These are phyloP conservation scores for Cheilosia urbana DNA, from an alignment of 2,888 invertebrate species.

Conservation along the genomic window DNA sequence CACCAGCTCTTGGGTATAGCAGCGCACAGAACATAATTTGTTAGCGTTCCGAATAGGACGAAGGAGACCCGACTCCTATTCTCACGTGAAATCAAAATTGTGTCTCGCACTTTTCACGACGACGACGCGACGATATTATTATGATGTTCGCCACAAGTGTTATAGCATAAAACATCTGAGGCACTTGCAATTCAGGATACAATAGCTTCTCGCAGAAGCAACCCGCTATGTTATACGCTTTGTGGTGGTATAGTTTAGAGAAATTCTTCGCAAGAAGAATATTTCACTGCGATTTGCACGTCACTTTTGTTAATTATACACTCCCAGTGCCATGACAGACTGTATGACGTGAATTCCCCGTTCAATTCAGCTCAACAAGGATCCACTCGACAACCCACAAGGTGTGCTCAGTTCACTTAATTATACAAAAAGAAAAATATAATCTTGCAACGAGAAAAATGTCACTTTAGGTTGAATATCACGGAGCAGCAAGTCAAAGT, in stretches of 20 bases:
- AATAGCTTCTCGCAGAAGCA: conserved; percentile 48
- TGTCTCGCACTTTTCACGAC: conserved; percentile 42
- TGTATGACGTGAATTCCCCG: conserved; percentile 40
- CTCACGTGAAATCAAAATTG: conserved; percentile 67
- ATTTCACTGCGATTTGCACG: conserved; percentile 73
- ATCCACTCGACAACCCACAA: conserved; percentile 37
- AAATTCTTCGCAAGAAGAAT: conserved; percentile 44
- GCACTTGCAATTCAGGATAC: conserved; percentile 62
- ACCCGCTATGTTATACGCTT: conserved; percentile 10
- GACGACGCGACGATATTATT: conserved; percentile 9
- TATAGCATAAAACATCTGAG: conserved; percentile 61
- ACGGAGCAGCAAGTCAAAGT: conserved; percentile 23
- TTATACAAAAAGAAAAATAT: conserved; percentile 29
- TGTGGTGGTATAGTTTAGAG: conserved; percentile 59
- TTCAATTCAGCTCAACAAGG: conserved; percentile 62
- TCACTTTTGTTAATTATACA: conserved; percentile 75
- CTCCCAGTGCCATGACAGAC: conserved; percentile 44
- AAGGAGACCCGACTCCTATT: conserved; percentile 46
- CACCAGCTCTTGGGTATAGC: conserved; percentile 30
- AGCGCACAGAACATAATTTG: conserved; percentile 52
- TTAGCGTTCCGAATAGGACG: conserved; percentile 24
- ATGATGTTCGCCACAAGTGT: neutral
- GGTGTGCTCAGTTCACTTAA: conserved; percentile 71
- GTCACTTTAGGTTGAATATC: conserved; percentile 55
- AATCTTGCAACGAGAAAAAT: conserved; percentile 17